Conservation (phyloP, 1,140 invertebrate genomes). For the Papilio xuthus region DNA sequence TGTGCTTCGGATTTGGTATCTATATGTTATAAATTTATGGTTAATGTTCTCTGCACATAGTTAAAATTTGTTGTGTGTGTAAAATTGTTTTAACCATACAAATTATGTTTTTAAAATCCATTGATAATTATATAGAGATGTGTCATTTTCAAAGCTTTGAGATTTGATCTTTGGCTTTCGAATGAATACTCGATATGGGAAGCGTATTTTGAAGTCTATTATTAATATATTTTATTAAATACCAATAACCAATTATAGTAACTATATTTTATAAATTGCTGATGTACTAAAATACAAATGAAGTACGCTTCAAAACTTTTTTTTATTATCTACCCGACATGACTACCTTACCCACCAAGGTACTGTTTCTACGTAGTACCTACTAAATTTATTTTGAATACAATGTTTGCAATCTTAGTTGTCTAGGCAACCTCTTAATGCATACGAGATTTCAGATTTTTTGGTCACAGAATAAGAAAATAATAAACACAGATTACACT, state of each 20-base stretch:
- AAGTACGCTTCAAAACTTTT: background rate
- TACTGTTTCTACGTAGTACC: too few species aligned
- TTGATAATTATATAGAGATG: background rate
- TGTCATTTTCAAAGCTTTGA: constrained; percentile 21
- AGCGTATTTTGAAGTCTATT: background rate
- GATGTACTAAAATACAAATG: background rate
- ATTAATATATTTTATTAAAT: background rate
- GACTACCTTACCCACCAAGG: background rate
- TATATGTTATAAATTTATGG: background rate
- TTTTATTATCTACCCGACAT: background rate
- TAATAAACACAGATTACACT: too few species aligned
- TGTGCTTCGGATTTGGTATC: too few species aligned
- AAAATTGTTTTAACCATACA: background rate
- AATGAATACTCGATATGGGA: constrained; percentile 21
- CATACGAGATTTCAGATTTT: too few species aligned
- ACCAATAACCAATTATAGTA: background rate
- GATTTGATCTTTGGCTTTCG: constrained; percentile 27
- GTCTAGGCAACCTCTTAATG: background rate
- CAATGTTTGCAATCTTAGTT: background rate
- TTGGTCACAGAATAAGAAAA: too few species aligned
- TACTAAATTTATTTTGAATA: background rate
- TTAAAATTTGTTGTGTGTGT: too few species aligned
- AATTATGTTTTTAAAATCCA: background rate
- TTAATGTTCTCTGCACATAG: background rate
- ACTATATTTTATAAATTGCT: background rate